phyloP scores from a whole-genome alignment of 2,113 vertebrate genomes.

The Rhinolophus ferrumequinum region DNA sequence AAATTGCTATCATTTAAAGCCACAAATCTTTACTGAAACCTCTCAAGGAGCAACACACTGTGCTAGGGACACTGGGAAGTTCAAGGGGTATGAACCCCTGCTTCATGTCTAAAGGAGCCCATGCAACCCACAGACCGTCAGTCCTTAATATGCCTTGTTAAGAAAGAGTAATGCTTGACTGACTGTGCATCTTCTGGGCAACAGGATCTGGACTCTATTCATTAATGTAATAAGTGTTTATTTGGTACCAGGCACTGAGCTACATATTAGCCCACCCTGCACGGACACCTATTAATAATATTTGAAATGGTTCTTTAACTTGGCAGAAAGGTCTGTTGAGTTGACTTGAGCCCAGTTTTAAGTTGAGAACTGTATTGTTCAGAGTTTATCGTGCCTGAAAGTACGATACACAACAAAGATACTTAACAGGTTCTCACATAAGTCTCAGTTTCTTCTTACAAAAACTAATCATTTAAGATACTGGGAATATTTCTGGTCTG shows the following conservation, averaged over 20 bases:
- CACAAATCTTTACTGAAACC: background rate
- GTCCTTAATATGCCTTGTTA: background rate
- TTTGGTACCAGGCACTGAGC: slow-evolving; percentile 38
- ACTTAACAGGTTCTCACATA: background rate
- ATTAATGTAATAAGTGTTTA: slow-evolving; percentile 52
- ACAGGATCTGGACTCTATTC: background rate
- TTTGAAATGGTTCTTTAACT: slow-evolving; percentile 37
- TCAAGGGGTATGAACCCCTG: background rate
- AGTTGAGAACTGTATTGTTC: background rate
- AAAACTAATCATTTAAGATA: slow-evolving; percentile 36
- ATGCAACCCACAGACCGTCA: background rate
- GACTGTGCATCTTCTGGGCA: background rate
- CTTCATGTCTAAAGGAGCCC: background rate
- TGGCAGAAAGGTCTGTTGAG: background rate
- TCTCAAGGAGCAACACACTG: background rate
- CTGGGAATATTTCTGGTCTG: background rate
- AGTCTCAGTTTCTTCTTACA: slow-evolving; percentile 18
- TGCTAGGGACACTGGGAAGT: background rate
- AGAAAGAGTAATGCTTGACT: background rate
- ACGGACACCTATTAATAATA: slow-evolving; percentile 38
- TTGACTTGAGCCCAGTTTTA: slow-evolving; percentile 4
- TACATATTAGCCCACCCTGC: background rate
- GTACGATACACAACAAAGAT: background rate
- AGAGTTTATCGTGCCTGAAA: background rate
- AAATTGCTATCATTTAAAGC: background rate